Evolutionary conservation across 1,140 invertebrate genomes (phyloP), one percentile per base, ranked within the genome.

Genomic region (Drosophila yakuba): DNA sequence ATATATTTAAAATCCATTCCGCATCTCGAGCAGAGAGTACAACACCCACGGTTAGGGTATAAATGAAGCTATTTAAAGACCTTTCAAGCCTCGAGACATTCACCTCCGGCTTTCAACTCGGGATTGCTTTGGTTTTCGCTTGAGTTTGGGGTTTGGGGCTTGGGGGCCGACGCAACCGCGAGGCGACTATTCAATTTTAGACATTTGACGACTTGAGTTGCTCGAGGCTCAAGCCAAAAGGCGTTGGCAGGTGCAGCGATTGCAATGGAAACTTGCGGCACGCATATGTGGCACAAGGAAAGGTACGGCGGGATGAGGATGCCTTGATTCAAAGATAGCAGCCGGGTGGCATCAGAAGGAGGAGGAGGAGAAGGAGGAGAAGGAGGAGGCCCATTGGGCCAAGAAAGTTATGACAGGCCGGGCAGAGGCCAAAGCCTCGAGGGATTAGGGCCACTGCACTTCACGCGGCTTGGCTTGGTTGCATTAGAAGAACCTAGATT

Each of bases 181-280:
- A 72, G 66, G 66, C 68, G 84, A 89, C 83, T 89, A 89, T 86
- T 86, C 83, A 86, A 89, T 86, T 86, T 81, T 45, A 85, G 44
- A 81, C 55, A 43, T 68, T 77, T 86, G 83, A 86, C 84, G 79
- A 60, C 63, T 69, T 43, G 60, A 73, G 71, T 69, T 64, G 62
- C 38, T 36, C 6, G 28, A 17, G 38, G 25, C 50, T 25, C 23
- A 25, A 25, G 25, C 64, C 57, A 50, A 66, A 48, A 86, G 82
- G 73, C 74, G 74, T 71, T 62, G 28, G 55, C 78, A 74, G 81
- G 76, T 69, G 50, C 56, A 60, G 32, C 38, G 64, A 75, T 14
- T 80, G 72, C 75, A 79, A 11, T 58, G 41, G 43, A 81, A 86
- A 88, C 61, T 78, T 81, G 84, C 75, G 61, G 81, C 83, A 86